A percentile compares a stretch with the other conserved stretches of the same genome.
phyloP scores from a whole-genome alignment of 1,140 invertebrate genomes.

The Bemisia tabaci region DNA sequence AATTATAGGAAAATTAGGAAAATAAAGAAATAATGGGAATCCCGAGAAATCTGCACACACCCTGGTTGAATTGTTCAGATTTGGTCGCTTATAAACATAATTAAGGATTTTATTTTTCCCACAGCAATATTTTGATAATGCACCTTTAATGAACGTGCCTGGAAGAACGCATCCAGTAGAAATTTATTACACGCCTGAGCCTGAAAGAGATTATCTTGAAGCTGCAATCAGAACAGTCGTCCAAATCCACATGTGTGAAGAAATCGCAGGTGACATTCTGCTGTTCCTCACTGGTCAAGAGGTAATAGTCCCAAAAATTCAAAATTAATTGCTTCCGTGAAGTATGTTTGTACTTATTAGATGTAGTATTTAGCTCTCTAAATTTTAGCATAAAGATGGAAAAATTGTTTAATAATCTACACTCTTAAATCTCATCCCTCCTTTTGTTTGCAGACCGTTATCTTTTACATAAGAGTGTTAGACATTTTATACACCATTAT shows the following conservation, averaged over 20 bases:
- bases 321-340: too few relatives aligned
- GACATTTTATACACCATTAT: too few relatives aligned
- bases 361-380: too few relatives aligned
- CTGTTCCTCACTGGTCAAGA: slow-evolving; percentile 90
- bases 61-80: background rate
- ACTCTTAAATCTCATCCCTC: background rate
- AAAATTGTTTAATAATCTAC: background rate
- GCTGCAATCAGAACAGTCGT: slow-evolving; percentile 97
- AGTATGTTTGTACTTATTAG: too few relatives aligned
- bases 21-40: too few relatives aligned
- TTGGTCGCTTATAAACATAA: slow-evolving; percentile 1
- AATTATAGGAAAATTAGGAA: too few relatives aligned
- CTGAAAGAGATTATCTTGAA: slow-evolving; percentile 95
- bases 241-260: slow-evolving; percentile 99
- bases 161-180: slow-evolving; percentile 93
- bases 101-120: too few relatives aligned
- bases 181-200: slow-evolving; percentile 98
- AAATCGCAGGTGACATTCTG: slow-evolving; percentile 82
- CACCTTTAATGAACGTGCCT: slow-evolving; percentile 96
- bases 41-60: too few relatives aligned
- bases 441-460: background rate
- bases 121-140: slow-evolving; percentile 91
- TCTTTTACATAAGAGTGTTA: too few relatives aligned
- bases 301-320: slow-evolving; percentile 29
- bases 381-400: too few relatives aligned